Evolutionary conservation across 2,113 vertebrate genomes (phyloP).

Genomic region (Phylloscopus trochiloides): DNA sequence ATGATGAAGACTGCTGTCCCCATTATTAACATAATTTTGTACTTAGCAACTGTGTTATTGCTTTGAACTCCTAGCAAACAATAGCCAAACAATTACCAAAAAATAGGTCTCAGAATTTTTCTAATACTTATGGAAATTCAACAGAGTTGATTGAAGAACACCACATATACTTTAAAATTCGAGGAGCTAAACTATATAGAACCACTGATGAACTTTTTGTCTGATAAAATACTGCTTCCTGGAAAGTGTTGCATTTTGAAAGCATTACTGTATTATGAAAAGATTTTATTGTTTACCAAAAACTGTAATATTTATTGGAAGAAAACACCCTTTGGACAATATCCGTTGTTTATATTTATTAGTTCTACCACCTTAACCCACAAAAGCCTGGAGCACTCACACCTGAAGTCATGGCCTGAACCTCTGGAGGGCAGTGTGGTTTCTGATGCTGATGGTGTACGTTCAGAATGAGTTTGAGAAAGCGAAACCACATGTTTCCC

Average conservation of each 20-base stretch:
- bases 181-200: neutral
- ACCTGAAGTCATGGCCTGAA: neutral
- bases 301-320: neutral
- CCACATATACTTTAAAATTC: neutral
- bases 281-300: neutral
- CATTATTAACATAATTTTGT: neutral
- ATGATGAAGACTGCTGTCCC: neutral
- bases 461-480: neutral
- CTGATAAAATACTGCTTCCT: neutral
- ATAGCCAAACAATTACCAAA: neutral
- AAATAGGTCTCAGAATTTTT: neutral
- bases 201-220: neutral
- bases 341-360: neutral
- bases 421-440: neutral
- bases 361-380: neutral
- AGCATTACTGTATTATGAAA: neutral
- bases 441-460: neutral
- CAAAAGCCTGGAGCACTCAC: neutral
- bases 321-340: neutral
- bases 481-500: neutral
- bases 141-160: neutral
- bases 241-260: neutral
- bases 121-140: neutral
- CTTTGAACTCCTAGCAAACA: neutral
- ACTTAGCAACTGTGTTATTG: neutral